Conservation (phyloP, 2,797 vertebrate genomes). For the Macropus fuliginosus region DNA sequence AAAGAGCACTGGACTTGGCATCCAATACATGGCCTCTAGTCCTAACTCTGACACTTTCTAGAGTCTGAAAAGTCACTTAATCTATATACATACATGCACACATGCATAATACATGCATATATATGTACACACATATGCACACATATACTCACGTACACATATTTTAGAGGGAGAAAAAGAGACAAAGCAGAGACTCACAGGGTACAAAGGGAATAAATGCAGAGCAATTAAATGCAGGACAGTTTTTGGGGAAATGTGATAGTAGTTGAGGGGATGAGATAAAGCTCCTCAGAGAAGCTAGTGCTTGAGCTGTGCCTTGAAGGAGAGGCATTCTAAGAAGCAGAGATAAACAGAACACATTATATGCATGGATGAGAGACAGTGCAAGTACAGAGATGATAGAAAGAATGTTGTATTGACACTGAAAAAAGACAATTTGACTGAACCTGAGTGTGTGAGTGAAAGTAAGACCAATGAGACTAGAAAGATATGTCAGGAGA, state of each 20-base stretch:
- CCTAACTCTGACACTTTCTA: not conserved
- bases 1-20: not conserved
- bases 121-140: too few species aligned
- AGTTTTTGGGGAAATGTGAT: not conserved
- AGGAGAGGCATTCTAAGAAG: not conserved
- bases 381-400: not conserved
- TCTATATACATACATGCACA: not conserved
- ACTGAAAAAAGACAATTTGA: not conserved
- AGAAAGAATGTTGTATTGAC: not conserved
- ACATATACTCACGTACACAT: not conserved
- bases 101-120: too few species aligned
- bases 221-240: not conserved
- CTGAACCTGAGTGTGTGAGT: not conserved
- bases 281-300: not conserved
- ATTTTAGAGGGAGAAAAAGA: not conserved
- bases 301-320: not conserved
- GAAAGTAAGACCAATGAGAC: not conserved
- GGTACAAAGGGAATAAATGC: not conserved
- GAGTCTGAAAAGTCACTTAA: not conserved
- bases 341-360: not conserved
- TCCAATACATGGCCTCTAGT: not conserved
- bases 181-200: not conserved
- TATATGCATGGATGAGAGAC: not conserved
- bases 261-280: not conserved
- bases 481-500: constrained; percentile 14